These are phyloP conservation scores for Drosophila lacertosa DNA, from an alignment of 1,140 invertebrate genomes.

Conservation along the genomic window DNA sequence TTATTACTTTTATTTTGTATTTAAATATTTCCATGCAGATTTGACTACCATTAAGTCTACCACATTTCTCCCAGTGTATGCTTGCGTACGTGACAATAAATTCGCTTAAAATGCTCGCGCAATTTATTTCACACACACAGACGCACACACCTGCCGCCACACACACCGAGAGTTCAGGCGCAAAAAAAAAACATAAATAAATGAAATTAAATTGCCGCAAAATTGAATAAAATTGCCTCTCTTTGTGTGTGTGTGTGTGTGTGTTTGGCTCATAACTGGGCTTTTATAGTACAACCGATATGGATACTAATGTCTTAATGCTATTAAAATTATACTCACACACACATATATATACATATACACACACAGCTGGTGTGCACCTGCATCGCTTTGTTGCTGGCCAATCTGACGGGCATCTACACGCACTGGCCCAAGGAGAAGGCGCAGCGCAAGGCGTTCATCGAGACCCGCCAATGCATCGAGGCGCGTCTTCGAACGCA, in stretches of 20 bases:
- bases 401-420: constrained; percentile 94
- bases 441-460: constrained; percentile 95
- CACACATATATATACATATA: no score
- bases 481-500: constrained; percentile 95
- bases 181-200: constrained; percentile 60
- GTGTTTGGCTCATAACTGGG: constrained; percentile 32
- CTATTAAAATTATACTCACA: constrained; percentile 65
- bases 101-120: constrained; percentile 27
- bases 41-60: no score
- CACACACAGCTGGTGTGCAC: constrained; percentile 89
- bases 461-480: constrained; percentile 97
- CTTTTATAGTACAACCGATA: constrained; percentile 49
- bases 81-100: constrained; percentile 33
- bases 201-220: constrained; percentile 76
- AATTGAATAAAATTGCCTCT: constrained; percentile 69
- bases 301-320: constrained; percentile 55
- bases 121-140: constrained; percentile 14
- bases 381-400: constrained; percentile 89
- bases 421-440: constrained; percentile 96
- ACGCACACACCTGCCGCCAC: constrained; percentile 1
- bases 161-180: constrained; percentile 4
- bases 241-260: not conserved
- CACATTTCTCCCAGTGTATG: not conserved
- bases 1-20: no score
- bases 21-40: no score